These are phyloP conservation scores for Amphiura filiformis DNA, from an alignment of 35 echinoderm and acorn worm species.

Conservation along the genomic window DNA sequence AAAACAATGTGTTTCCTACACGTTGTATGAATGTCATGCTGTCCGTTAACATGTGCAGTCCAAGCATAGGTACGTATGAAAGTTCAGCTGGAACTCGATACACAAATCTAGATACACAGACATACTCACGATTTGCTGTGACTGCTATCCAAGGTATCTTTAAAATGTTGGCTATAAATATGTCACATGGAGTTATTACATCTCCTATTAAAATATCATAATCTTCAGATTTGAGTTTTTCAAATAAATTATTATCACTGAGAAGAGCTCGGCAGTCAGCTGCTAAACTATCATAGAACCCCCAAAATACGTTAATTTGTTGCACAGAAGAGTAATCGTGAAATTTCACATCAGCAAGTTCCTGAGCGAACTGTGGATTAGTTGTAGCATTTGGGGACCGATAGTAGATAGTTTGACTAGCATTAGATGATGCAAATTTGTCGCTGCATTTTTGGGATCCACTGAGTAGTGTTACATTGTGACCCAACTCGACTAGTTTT, in stretches of 20 bases:
- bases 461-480: background rate
- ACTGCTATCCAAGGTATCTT: background rate
- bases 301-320: background rate
- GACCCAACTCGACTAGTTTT: background rate
- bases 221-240: background rate
- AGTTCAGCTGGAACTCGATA: background rate
- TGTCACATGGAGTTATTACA: background rate
- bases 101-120: background rate
- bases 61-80: background rate
- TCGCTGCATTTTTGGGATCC: background rate
- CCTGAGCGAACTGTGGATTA: background rate
- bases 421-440: background rate
- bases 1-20: too few species aligned
- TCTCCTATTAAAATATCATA: background rate
- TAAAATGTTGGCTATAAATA: background rate
- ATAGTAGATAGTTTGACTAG: background rate
- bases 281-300: background rate
- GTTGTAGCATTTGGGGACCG: background rate
- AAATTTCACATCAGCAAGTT: background rate
- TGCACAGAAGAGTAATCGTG: background rate
- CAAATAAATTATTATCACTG: background rate
- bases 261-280: background rate
- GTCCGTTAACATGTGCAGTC: too few species aligned
- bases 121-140: background rate
- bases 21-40: too few species aligned